Percentiles rank a stretch among this genome's conserved stretches.
phyloP scores from a whole-genome alignment of 2,797 vertebrate genomes.

The Alca torda region DNA sequence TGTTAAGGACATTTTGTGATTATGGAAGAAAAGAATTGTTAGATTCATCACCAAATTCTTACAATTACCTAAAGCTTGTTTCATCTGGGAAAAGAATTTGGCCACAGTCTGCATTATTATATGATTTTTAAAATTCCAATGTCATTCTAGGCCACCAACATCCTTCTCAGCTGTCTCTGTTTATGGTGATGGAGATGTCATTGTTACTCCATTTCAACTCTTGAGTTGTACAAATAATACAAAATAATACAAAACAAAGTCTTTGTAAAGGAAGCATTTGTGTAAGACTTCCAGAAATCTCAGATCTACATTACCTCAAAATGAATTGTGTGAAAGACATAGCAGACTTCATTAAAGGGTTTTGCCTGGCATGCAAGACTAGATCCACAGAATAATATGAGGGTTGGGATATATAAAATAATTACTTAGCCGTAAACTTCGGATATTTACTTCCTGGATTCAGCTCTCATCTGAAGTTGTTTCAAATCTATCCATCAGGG shows the following conservation, averaged over 20 bases:
- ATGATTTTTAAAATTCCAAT: neutral
- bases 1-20: neutral
- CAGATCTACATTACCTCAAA: neutral
- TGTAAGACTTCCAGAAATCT: neutral
- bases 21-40: neutral
- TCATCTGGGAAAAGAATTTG: neutral
- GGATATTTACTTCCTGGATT: neutral
- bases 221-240: neutral
- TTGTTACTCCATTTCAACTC: neutral
- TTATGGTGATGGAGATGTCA: neutral
- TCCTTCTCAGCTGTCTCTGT: neutral
- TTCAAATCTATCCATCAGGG: neutral
- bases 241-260: neutral
- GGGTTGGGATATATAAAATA: neutral
- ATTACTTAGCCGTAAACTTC: neutral
- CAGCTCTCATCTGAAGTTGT: neutral
- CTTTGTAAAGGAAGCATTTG: neutral
- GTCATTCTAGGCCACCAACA: neutral
- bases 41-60: neutral
- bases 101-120: neutral
- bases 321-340: neutral
- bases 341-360: neutral
- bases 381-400: neutral
- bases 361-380: neutral
- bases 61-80: neutral